phyloP scores from a whole-genome alignment of 2,113 vertebrate genomes.

The Merops nubicus region DNA sequence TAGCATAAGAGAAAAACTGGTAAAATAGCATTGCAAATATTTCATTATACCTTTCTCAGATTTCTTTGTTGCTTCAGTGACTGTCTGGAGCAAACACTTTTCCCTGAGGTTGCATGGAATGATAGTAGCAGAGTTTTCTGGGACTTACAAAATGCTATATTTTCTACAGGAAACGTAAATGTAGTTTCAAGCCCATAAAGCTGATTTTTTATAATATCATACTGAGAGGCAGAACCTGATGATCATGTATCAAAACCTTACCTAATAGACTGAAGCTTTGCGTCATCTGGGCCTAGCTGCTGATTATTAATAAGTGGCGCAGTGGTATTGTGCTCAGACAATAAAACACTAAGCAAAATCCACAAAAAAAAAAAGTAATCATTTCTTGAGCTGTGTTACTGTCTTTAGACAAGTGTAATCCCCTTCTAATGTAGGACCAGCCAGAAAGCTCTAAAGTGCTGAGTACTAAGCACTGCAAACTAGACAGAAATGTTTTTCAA shows the following conservation, averaged over 20 bases:
- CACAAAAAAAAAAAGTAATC: neutral
- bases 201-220: neutral
- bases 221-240: neutral
- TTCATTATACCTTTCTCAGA: neutral
- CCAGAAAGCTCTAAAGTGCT: neutral
- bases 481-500: neutral
- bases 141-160: neutral
- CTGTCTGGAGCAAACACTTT: neutral
- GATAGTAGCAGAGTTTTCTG: neutral
- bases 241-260: neutral
- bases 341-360: neutral
- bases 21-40: neutral
- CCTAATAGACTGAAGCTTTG: neutral
- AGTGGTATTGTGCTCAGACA: neutral
- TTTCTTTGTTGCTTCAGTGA: neutral
- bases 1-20: neutral
- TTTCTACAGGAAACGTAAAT: neutral
- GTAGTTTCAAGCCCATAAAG: neutral
- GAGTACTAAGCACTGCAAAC: neutral
- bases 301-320: neutral
- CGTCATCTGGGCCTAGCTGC: neutral
- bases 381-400: neutral
- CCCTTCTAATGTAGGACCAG: rapidly evolving
- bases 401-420: neutral
- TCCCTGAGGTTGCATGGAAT: neutral